These are phyloP conservation scores for Umimayanthus chanpuru DNA, from an alignment of 92 coral and sea anemone species.

Conservation along the genomic window DNA sequence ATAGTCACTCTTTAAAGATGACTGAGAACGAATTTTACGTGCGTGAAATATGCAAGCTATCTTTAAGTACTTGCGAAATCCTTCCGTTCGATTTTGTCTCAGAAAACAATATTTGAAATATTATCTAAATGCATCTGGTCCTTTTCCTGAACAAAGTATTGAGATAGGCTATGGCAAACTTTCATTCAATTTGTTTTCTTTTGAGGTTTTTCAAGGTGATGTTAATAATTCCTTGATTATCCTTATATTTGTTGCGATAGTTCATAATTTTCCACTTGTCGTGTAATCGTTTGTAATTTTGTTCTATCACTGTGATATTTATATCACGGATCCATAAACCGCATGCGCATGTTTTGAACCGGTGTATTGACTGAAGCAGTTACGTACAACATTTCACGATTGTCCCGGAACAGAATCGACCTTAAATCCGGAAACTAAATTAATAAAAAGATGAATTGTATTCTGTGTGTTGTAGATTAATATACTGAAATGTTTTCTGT, in stretches of 20 bases:
- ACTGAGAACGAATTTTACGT: too few relatives aligned
- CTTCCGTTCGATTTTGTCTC: not conserved
- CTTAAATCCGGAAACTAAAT: not conserved
- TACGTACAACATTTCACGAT: not conserved
- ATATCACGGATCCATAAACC: not conserved
- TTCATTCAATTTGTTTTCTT: not conserved
- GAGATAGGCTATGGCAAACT: not conserved
- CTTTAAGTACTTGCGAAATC: not conserved
- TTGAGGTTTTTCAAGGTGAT: not conserved
- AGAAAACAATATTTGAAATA: conserved; percentile 18
- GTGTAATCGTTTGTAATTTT: not conserved
- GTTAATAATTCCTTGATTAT: too few relatives aligned
- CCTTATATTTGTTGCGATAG: not conserved
- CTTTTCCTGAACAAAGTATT: conserved; percentile 1
- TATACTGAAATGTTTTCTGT: too few relatives aligned
- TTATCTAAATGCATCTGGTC: not conserved
- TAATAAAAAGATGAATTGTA: not conserved
- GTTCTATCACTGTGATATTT: not conserved
- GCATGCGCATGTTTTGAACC: not conserved
- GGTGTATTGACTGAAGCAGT: too few relatives aligned
- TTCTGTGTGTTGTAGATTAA: not conserved
- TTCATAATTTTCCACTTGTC: not conserved
- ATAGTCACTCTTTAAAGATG: not conserved
- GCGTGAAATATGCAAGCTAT: not conserved
- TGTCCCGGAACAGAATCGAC: not conserved